Base-by-base conservation (phyloP, 2,113 vertebrate genomes). In the Triplophysa siluroides region DNA sequence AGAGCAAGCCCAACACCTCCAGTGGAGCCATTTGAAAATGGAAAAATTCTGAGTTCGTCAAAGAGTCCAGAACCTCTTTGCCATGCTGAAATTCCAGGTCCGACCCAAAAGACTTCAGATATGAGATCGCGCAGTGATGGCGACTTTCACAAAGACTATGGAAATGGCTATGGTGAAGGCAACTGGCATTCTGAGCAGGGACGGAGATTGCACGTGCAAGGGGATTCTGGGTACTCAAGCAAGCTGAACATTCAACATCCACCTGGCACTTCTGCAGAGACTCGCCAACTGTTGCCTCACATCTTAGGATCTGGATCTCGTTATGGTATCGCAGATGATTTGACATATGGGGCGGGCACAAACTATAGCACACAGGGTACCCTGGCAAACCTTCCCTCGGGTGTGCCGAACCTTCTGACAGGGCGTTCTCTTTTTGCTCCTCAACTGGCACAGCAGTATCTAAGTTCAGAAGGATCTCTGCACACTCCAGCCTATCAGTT, bases 1-100 rank as follows among this genome's bases (percentile, higher is more conserved):
- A 89, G 85, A 83, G 91, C 93, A 75, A 98, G 96, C 85, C 96
- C 96, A 33, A 88, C 92, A 66, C 93, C 94, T 62, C 89, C 84
- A 0, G 80, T 91, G 78, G 95, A 95, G 9, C 82, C 82, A 8
- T 69, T 87, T 24, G 18, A 77, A 41, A 68, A 71, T 18, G 77
- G 50, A 29, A 76, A 71, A 41, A 2, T 11, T 62, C 19, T 61
- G 1, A 58, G 61, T 16, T 80, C 63, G 23, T 89, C 85, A 16
- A 88, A 89, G 83, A 90, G 81, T 79, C 80, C 86, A 0, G 87
- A 86, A 10, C 24, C 62, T 12, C 54, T 67, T 7, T 67, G 52
- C 8, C 56, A n/a, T 61, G 16, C 75, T 66, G 52, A 67, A 76
- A 16, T 33, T 33, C 33, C 70, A 18, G 61, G 58, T 23, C n/a